These are phyloP conservation scores for Perithous albicinctus DNA, from an alignment of 2,888 invertebrate species.

Conservation along the genomic window DNA sequence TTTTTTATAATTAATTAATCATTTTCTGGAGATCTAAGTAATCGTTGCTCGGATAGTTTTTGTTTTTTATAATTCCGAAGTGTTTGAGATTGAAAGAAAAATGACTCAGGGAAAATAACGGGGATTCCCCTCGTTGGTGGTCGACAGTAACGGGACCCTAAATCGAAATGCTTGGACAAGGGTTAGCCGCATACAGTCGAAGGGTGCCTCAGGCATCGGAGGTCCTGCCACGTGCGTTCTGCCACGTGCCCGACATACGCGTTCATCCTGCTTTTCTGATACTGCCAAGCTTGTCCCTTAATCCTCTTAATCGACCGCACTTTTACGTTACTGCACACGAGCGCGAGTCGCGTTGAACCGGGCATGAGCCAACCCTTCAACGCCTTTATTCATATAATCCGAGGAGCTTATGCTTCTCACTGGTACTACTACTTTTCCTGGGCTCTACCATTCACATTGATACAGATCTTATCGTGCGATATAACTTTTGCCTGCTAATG, in stretches of 20 bases:
- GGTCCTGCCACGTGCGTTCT: slow-evolving; percentile 29
- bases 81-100: slow-evolving; percentile 8
- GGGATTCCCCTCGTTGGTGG: slow-evolving; percentile 18
- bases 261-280: slow-evolving; percentile 41
- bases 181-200: slow-evolving; percentile 18
- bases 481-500: slow-evolving; percentile 18
- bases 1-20: no score
- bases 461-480: not conserved
- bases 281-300: slow-evolving; percentile 59
- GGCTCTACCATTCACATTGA: not conserved
- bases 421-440: slow-evolving; percentile 63
- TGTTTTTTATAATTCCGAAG: not conserved
- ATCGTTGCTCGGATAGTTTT: not conserved
- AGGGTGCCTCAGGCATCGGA: slow-evolving; percentile 20
- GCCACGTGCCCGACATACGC: slow-evolving; percentile 58
- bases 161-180: slow-evolving; percentile 34
- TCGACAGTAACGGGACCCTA: slow-evolving; percentile 12
- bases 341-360: not conserved
- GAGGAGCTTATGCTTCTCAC: slow-evolving; percentile 56
- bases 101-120: not conserved
- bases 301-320: slow-evolving; percentile 73
- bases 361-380: slow-evolving; percentile 35
- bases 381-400: slow-evolving; percentile 66
- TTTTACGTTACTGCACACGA: slow-evolving; percentile 58
- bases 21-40: no score